Base-by-base conservation (phyloP, 2,113 vertebrate species). In the Myodes glareolus region DNA sequence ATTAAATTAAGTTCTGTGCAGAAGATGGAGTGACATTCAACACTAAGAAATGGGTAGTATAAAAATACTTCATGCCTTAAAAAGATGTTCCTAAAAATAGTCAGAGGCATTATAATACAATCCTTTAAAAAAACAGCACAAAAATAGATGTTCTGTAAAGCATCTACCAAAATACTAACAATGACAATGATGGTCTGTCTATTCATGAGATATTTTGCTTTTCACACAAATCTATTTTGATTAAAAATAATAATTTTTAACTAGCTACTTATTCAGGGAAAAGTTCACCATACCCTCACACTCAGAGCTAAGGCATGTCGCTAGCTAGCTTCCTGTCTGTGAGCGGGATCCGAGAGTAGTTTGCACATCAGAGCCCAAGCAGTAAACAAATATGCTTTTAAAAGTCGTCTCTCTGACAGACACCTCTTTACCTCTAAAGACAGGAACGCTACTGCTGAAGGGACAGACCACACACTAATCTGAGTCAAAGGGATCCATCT, bases 341-440 rank as follows among this genome's bases (percentile, higher is more conserved):
- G 19, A 94, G 29, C 16, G 1, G 65, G 91, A 47, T 73, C 96
- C 95, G 96, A 72, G 97, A 95, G 90, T 86, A 67, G 90, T 82
- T 95, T 76, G 76, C 11, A 52, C 12, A 88, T 19, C 29, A 88
- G 73, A 92, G 87, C 36, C 23, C 58, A 94, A 39, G 36, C 8
- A 61, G 16, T 27, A 70, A 95, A 63, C 91, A 95, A 95, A 81
- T 13, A 39, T 29, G 63, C 36, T n/a, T 92, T 68, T 63, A 94
- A 98, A 75, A 75, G 93, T 63, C 8, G 25, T 61, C 90, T 91
- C 77, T 90, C 75, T 90, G 36, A 52, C 87, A 90, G n/a, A 96
- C 39, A 42, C 81, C 45, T 33, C 76, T 87, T 63, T 12, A 81
- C 68, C 67, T 92, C 50, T 84, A 33, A 86, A 90, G 90, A 88